Evolutionary conservation across 2,888 invertebrate genomes (phyloP).

Genomic region (Acronicta alni): DNA sequence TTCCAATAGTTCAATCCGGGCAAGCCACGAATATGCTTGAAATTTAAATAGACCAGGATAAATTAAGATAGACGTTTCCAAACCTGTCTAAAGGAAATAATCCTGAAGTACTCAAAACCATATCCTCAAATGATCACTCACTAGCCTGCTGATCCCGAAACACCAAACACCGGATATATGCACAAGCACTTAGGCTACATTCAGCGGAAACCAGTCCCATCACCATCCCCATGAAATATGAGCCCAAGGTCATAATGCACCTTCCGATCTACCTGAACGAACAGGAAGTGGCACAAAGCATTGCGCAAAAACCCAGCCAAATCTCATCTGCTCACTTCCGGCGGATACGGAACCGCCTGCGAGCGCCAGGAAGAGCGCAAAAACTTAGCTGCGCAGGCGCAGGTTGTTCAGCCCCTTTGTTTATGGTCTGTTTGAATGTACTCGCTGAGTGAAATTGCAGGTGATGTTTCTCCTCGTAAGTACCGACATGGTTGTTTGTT

Average conservation of each 20-base stretch:
- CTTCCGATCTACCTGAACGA: constrained; percentile 77
- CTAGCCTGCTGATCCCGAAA: constrained; percentile 22
- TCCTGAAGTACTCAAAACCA: not conserved
- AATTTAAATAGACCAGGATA: no score
- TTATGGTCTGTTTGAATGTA: constrained; percentile 45
- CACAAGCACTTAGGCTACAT: constrained; percentile 45
- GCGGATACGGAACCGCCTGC: constrained; percentile 84
- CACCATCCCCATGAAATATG: constrained; percentile 71
- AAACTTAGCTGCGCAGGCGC: constrained; percentile 62
- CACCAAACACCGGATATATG: constrained; percentile 36
- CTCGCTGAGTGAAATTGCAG: constrained; percentile 53
- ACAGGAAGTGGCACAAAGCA: constrained; percentile 75
- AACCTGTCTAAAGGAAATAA: no score
- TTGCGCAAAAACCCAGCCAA: constrained; percentile 74
- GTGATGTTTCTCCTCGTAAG: constrained; percentile 41
- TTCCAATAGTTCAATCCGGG: no score
- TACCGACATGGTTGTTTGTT: constrained; percentile 43
- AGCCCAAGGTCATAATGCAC: constrained; percentile 85
- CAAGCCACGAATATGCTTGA: no score
- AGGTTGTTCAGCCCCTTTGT: constrained; percentile 68
- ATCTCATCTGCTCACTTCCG: constrained; percentile 83
- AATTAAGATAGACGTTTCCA: no score
- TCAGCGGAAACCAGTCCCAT: constrained; percentile 60
- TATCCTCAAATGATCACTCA: constrained; percentile 1
- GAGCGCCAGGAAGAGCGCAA: constrained; percentile 58